Evolutionary conservation across 2,797 vertebrate genomes (phyloP).

Genomic region (Aythya fuligula): DNA sequence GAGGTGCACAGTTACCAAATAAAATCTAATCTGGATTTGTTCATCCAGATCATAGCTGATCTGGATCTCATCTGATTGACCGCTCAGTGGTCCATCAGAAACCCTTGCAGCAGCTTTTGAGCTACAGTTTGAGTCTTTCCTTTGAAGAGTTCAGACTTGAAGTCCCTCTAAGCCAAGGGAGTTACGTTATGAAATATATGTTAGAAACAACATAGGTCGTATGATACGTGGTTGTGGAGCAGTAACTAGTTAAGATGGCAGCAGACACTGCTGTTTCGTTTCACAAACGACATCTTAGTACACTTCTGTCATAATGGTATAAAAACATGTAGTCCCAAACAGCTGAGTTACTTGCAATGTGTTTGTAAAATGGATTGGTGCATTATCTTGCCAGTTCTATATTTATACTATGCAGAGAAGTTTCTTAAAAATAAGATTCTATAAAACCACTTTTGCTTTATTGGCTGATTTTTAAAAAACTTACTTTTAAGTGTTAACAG

Average conservation of each 20-base stretch:
- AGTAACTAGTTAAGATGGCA: neutral
- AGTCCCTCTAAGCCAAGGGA: neutral
- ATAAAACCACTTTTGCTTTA: neutral
- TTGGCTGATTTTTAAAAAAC: neutral
- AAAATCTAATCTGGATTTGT: neutral
- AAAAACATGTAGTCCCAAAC: neutral
- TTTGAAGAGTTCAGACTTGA: neutral
- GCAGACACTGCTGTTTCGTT: neutral
- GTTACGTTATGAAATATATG: neutral
- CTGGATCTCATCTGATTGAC: no score
- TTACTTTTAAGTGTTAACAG: neutral
- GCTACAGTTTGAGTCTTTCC: neutral
- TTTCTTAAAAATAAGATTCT: neutral
- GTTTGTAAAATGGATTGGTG: neutral
- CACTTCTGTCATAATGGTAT: neutral
- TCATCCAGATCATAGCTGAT: neutral
- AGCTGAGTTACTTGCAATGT: neutral
- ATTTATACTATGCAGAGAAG: neutral
- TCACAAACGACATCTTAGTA: neutral
- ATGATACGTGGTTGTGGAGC: rapidly evolving
- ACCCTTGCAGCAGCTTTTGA: neutral
- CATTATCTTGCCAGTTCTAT: neutral
- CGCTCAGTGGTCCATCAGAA: neutral
- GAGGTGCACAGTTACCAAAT: neutral
- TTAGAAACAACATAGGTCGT: neutral